These are phyloP conservation scores for Drosophila guanche DNA, from an alignment of 1,140 invertebrate species.

Conservation along the genomic window DNA sequence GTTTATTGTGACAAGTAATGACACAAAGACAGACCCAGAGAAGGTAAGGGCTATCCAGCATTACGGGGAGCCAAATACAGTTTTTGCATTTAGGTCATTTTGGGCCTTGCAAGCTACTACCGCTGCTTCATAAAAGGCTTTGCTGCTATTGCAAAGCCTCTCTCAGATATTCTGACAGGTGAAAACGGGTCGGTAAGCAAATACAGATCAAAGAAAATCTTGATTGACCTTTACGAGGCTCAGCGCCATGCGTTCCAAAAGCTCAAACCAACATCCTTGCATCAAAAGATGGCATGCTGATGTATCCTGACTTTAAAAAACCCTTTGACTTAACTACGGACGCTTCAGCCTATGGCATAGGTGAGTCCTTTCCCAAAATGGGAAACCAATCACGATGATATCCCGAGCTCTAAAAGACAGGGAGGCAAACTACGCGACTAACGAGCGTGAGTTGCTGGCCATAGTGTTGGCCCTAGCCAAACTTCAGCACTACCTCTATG, in stretches of 20 bases:
- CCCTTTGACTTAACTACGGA: constrained; percentile 1
- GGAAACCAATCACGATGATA: constrained; percentile 1
- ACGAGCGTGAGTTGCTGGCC: background rate
- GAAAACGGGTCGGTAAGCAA: constrained; percentile 11
- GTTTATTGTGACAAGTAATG: too few relatives aligned
- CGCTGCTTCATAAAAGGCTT: constrained; percentile 15
- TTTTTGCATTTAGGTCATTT: background rate
- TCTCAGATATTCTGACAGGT: constrained; percentile 13
- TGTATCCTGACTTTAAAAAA: constrained; percentile 13
- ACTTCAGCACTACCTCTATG: background rate
- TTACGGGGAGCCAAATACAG: background rate
- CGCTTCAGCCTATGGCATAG: background rate
- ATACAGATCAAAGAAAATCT: constrained; percentile 6
- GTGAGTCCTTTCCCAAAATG: background rate
- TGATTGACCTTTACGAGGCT: constrained; percentile 2
- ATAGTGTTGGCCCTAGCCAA: background rate
- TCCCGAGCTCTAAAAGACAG: background rate
- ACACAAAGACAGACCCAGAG: too few relatives aligned
- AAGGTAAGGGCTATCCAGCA: too few relatives aligned
- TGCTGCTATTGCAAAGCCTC: constrained; percentile 16
- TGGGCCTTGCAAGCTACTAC: constrained; percentile 9
- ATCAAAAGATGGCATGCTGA: background rate
- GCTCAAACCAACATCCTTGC: background rate
- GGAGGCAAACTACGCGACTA: background rate
- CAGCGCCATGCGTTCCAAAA: constrained; percentile 1